Evolutionary conservation across 2,113 vertebrate species (phyloP), one percentile per base, ranked within the genome.

Genomic region (Brachypodius melanocephalos): DNA sequence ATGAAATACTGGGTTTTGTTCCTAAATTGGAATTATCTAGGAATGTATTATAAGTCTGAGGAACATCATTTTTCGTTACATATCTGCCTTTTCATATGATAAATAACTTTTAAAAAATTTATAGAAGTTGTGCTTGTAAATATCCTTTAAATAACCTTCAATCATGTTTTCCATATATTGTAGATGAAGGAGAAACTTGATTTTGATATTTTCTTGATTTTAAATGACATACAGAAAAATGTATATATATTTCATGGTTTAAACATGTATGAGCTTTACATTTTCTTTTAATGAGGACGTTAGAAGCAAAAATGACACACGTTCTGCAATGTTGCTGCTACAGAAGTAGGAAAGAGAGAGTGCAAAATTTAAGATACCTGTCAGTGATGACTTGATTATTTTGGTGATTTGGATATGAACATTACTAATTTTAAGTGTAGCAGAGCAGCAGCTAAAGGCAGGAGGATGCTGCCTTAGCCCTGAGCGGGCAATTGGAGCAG

Each of bases 71-170:
- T 96, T 57, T 91, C 29, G 4, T 76, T 82, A 76, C 36, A 58
- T 65, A 75, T 88, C 84, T 89, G 14, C 5, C 34, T 96, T 95
- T 89, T 95, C 59, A 82, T 85, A 75, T 88, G 88, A 76, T 91
- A 95, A 96, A 95, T 68, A 93, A 79, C 36, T 85, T 89, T 36
- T 93, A 8, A 76, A 91, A 96, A 82, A 93, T 75, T 89, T 13
- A 88, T 93, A 55, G 38, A 69, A 38, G 36, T 89, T 91, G 36
- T 79, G 54, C 34, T 96, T 94, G 62, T 54, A 96, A 94, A 91
- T 93, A 91, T 68, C 49, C 34, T 93, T 94, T 91, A 95, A 94
- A 62, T 72, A 48, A 82, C 82, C 49, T 94, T 93, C 81, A 91
- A 66, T 46, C 6, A 69, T 76, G 84, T 85, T 71, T 76, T 75